These are phyloP conservation scores for Xiphophorus birchmanni DNA, from an alignment of 2,797 vertebrate species.

Conservation along the genomic window DNA sequence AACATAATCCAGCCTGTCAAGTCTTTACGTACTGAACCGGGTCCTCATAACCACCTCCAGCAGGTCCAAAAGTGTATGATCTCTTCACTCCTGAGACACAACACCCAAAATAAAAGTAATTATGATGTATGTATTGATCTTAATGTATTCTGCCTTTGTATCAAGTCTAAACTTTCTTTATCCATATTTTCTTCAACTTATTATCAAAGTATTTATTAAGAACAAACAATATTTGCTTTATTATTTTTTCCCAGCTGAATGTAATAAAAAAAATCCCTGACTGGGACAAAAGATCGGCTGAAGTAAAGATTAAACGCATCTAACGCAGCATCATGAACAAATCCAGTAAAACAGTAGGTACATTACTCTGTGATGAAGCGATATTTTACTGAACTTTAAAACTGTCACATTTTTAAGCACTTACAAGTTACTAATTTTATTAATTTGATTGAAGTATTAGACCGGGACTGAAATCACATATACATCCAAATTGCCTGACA, in stretches of 20 bases:
- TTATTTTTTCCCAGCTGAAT: background rate
- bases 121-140: background rate
- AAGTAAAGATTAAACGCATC: background rate
- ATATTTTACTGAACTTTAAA: background rate
- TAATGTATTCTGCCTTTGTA: background rate
- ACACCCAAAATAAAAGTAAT: slow-evolving; percentile 12
- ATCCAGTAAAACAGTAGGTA: background rate
- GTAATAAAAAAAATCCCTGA: background rate
- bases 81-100: slow-evolving; percentile 85
- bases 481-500: background rate
- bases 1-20: background rate
- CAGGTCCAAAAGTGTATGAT: slow-evolving; percentile 90
- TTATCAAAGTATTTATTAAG: background rate
- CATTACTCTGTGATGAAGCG: background rate
- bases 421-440: background rate
- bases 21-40: slow-evolving; percentile 85
- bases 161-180: background rate
- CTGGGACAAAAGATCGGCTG: background rate
- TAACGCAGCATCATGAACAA: background rate
- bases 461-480: background rate
- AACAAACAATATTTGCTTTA: background rate
- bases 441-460: background rate
- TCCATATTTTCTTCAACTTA: background rate
- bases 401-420: background rate
- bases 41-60: slow-evolving; percentile 91